Base-by-base conservation (phyloP, 2,888 invertebrate species). In the Phalangium opilio region DNA sequence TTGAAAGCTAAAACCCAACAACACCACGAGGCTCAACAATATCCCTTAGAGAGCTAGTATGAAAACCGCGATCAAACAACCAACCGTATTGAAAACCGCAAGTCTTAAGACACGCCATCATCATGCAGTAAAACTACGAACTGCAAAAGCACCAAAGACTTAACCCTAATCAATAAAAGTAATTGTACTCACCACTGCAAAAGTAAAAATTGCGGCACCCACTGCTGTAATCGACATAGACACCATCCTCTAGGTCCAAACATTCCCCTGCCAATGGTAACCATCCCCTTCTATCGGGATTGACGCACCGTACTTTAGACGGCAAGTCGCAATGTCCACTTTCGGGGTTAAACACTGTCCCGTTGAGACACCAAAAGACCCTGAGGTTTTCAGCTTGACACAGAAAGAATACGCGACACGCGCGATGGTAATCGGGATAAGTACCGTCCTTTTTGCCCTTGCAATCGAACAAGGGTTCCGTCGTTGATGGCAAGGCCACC, bases 301-400 rank as follows among this genome's bases (percentile, higher is more conserved):
- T 49, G n/a, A 45, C 41, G 12, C 52, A 52, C 5, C 42, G 41
- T 3, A 47, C 50, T 17, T 45, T 20, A 18, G 49, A 45, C 8
- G 50, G 49, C 1, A 49, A 47, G 10, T 52, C 50, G 32, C 52
- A 52, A 38, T 50, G 50, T 2, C 52, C 52, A 14, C 49, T 35
- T 2, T 46, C 41, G 20, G 43, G 27, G 15, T 49, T 52, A 19
- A 49, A 52, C 1, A 52, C 49, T 19, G 41, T 49, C 10, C 52
- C 52, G 19, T 50, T 49, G 1, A 45, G 45, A 20, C 52, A 52
- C 52, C 52, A 52, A 40, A 52, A 52, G 2, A 48, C 52, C 5
- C 35, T 39, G 27, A 44, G 45, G 19, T 34, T 39, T 12, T 48
- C 52, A 10, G 17, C 12, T 2, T 44, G 42, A 17, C 52, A 52